Conservation (phyloP, 2,113 vertebrate genomes). For the Acrocephalus kingi region DNA sequence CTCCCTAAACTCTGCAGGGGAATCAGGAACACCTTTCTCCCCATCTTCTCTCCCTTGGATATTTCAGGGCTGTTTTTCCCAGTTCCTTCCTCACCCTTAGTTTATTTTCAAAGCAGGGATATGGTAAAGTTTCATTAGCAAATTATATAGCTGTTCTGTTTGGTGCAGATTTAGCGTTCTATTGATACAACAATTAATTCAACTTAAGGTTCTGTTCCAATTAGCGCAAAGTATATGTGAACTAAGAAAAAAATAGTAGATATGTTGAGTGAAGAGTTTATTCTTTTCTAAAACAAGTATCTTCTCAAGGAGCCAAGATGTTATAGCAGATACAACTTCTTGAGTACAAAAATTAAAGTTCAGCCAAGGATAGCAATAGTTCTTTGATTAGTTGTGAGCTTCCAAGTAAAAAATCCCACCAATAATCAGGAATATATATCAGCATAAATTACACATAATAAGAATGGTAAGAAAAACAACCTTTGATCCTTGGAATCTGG, state of each 20-base stretch:
- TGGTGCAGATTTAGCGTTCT: accelerated
- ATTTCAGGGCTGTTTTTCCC: neutral
- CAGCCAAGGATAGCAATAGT: neutral
- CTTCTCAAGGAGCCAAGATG: neutral
- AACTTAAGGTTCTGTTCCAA: neutral
- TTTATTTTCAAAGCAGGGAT: neutral
- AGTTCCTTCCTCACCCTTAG: neutral
- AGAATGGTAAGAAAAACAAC: neutral
- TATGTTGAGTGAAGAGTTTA: neutral
- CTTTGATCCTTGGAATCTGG: neutral
- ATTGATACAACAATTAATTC: neutral
- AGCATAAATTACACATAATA: neutral
- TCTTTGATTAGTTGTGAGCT: neutral
- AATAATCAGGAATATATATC: neutral
- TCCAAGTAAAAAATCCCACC: neutral
- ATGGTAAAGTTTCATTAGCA: neutral
- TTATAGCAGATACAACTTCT: neutral
- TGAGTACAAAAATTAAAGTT: neutral
- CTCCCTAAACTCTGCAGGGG: neutral
- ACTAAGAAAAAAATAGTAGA: neutral
- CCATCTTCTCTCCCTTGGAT: neutral
- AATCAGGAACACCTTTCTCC: neutral
- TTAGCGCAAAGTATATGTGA: neutral
- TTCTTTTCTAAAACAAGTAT: neutral
- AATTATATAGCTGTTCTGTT: neutral